phyloP scores from a whole-genome alignment of 2,888 invertebrate genomes.

The Saturnia pavonia region DNA sequence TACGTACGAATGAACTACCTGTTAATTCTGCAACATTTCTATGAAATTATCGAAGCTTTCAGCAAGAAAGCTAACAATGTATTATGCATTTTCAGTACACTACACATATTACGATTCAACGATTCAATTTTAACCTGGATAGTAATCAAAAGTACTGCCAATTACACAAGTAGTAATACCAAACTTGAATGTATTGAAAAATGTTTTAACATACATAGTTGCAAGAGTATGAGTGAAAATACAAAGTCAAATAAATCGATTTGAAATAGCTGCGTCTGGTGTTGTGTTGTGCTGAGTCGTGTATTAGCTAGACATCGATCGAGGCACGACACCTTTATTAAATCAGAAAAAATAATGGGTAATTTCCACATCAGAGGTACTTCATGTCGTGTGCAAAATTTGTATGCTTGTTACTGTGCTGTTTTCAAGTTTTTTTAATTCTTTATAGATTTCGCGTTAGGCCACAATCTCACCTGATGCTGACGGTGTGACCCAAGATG shows the following conservation, averaged over 20 bases:
- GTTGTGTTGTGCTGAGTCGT: not conserved
- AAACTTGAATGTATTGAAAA: conserved; percentile 4
- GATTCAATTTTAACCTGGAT: not conserved
- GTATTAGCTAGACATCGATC: conserved; percentile 10
- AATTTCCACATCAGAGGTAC: conserved; percentile 4
- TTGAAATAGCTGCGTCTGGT: not conserved
- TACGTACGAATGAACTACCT: too few relatives aligned
- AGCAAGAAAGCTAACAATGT: not conserved
- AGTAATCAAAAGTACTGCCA: conserved; percentile 10
- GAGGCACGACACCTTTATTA: conserved; percentile 12
- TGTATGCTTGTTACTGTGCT: not conserved
- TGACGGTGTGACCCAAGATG: too few relatives aligned
- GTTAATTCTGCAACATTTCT: too few relatives aligned
- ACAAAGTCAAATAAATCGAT: conserved; percentile 13
- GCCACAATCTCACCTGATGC: too few relatives aligned
- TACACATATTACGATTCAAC: not conserved
- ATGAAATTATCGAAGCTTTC: too few relatives aligned
- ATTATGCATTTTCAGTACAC: not conserved
- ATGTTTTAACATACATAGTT: conserved; percentile 3
- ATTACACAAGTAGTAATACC: conserved; percentile 11
- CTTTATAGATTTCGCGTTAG: too few relatives aligned
- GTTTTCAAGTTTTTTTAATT: not conserved
- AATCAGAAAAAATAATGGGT: conserved; percentile 2
- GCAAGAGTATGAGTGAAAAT: not conserved
- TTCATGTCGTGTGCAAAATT: not conserved